Evolutionary conservation across 2,888 invertebrate species (phyloP).

Genomic region (Hesperia comma): DNA sequence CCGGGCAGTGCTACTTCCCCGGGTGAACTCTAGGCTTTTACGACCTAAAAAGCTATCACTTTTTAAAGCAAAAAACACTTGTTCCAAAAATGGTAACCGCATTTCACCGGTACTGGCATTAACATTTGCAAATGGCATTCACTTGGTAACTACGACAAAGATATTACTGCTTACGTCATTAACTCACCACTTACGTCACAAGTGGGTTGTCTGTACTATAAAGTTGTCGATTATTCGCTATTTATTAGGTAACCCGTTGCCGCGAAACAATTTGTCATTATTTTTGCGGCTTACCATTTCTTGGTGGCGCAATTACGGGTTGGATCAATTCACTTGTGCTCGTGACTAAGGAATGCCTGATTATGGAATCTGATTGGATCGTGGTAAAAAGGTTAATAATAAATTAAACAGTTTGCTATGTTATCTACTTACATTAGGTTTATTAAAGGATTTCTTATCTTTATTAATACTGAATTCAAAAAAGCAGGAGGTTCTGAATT

Average conservation of each 20-base stretch:
- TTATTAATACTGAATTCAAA: no score
- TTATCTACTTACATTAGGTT: no score
- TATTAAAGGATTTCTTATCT: no score
- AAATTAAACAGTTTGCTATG: no score
- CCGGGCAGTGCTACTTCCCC: no score
- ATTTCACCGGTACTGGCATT: background rate
- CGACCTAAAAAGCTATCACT: no score
- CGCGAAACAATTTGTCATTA: background rate
- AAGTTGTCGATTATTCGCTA: constrained; percentile 11
- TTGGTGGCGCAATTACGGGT: constrained; percentile 7
- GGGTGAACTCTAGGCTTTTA: no score
- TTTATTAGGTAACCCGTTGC: constrained; percentile 16
- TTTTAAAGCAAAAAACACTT: no score
- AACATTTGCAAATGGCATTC: background rate
- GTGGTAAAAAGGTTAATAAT: no score
- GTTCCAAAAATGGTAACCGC: background rate
- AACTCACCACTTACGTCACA: background rate
- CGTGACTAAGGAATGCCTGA: background rate
- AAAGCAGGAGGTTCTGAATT: no score
- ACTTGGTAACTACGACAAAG: background rate
- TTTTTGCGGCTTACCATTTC: constrained; percentile 12
- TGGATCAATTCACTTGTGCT: constrained; percentile 1
- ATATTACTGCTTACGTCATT: background rate
- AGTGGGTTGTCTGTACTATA: constrained; percentile 3
- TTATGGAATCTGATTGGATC: no score